Conservation (phyloP, 2,797 vertebrate genomes). For the Propithecus perrieri region DNA sequence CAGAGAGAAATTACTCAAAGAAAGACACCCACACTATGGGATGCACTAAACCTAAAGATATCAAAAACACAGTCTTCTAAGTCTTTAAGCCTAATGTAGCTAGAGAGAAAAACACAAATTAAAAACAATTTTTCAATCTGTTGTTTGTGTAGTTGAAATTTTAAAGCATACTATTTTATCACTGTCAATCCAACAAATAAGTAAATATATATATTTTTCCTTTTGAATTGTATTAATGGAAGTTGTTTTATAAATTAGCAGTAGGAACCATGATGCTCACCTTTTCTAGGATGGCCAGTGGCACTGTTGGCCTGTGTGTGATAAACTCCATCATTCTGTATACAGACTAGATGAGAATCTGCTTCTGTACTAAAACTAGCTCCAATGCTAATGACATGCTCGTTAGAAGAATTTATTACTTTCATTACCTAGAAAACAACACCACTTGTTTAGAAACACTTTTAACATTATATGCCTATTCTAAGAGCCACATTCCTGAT, state of each 20-base stretch:
- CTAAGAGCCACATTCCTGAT: background rate
- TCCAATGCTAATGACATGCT: conserved; percentile 96
- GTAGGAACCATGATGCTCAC: conserved; percentile 80
- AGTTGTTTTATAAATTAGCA: background rate
- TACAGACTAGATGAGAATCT: conserved; percentile 95
- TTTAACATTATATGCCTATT: background rate
- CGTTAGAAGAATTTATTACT: conserved; percentile 93
- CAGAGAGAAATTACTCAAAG: background rate
- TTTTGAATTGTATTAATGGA: background rate
- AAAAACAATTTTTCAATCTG: background rate
- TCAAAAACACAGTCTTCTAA: background rate
- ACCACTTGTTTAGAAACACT: background rate
- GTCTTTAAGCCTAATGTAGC: background rate
- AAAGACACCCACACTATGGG: background rate
- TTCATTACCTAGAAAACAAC: conserved; percentile 90
- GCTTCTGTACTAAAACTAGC: conserved; percentile 93
- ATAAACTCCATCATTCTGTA: conserved; percentile 94
- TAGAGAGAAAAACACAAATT: background rate
- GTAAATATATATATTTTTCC: background rate
- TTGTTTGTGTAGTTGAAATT: background rate
- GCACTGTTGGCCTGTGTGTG: conserved; percentile 94
- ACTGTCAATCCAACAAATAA: conserved; percentile 12
- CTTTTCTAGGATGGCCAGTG: conserved; percentile 91
- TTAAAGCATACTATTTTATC: background rate
- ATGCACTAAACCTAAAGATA: background rate